These are phyloP conservation scores for Scelioninae gen. 1 DNA, from an alignment of 2,888 invertebrate species.

Conservation along the genomic window DNA sequence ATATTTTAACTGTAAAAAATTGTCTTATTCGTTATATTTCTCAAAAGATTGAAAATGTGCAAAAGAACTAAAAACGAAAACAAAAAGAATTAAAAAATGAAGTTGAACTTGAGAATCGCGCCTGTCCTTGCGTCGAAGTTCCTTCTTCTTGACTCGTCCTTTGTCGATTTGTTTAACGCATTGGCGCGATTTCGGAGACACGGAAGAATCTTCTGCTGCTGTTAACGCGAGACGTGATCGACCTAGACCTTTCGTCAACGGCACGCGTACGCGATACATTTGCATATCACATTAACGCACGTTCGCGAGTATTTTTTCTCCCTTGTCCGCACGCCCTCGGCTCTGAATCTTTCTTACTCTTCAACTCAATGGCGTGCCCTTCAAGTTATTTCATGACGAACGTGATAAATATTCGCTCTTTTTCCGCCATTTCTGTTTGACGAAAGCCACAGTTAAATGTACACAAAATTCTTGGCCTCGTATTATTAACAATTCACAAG, in stretches of 20 bases:
- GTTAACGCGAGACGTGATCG: slow-evolving; percentile 66
- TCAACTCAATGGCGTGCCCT: slow-evolving; percentile 60
- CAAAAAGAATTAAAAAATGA: background rate
- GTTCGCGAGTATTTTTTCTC: slow-evolving; percentile 58
- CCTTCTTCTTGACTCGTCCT: slow-evolving; percentile 71
- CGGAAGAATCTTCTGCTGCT: slow-evolving; percentile 66
- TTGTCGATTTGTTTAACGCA: slow-evolving; percentile 74
- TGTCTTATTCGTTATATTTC: too few species aligned
- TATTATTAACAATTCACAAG: slow-evolving; percentile 11
- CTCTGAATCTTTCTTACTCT: slow-evolving; percentile 27
- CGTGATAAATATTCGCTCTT: slow-evolving; percentile 34
- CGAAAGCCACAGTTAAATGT: slow-evolving; percentile 19
- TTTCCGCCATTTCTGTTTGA: slow-evolving; percentile 16
- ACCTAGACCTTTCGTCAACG: slow-evolving; percentile 81
- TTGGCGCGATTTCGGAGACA: slow-evolving; percentile 75
- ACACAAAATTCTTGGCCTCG: slow-evolving; percentile 1
- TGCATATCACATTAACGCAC: slow-evolving; percentile 74
- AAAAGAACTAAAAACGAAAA: too few species aligned
- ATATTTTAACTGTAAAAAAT: too few species aligned
- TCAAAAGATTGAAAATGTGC: too few species aligned
- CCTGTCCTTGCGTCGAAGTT: slow-evolving; percentile 72
- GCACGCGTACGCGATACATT: slow-evolving; percentile 73
- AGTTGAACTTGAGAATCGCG: slow-evolving; percentile 42
- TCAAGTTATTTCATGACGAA: slow-evolving; percentile 15
- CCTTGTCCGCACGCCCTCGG: slow-evolving; percentile 3